Evolutionary conservation across 2,113 vertebrate species (phyloP).

Genomic region (Hydrolagus affinis): DNA sequence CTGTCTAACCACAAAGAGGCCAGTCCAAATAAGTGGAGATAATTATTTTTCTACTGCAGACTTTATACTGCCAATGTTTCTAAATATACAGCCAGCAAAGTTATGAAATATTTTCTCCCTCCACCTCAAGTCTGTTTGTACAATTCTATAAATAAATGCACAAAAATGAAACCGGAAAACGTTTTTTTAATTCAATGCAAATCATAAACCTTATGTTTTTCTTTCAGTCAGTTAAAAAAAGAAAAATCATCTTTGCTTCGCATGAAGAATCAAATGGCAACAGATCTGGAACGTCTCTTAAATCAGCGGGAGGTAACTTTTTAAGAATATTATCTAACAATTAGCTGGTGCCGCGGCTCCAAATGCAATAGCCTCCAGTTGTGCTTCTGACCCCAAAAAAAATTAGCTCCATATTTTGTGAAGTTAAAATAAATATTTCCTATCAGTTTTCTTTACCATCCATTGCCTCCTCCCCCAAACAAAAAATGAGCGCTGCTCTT

Average conservation of each 20-base stretch:
- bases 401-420: slow-evolving; percentile 15
- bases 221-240: slow-evolving; percentile 75
- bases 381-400: slow-evolving; percentile 6
- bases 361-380: background rate
- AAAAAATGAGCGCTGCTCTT: no score
- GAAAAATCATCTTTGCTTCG: slow-evolving; percentile 74
- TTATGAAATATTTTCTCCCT: no score
- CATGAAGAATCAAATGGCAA: slow-evolving; percentile 89
- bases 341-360: slow-evolving; percentile 17
- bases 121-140: no score
- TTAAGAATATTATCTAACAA: background rate
- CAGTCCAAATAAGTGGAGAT: no score
- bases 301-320: slow-evolving; percentile 82
- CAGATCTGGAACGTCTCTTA: slow-evolving; percentile 87
- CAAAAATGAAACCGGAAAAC: background rate
- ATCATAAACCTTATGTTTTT: slow-evolving; percentile 39
- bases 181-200: background rate
- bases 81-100: no score
- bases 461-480: no score
- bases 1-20: no score
- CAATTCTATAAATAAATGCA: no score
- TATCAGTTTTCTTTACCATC: no score
- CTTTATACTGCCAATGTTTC: no score
- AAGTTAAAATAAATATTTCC: background rate
- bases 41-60: no score